A percentile compares a stretch with the other conserved stretches of the same genome.
phyloP scores from a whole-genome alignment of 2,888 invertebrate species.

The Ichneumoninae sp. region DNA sequence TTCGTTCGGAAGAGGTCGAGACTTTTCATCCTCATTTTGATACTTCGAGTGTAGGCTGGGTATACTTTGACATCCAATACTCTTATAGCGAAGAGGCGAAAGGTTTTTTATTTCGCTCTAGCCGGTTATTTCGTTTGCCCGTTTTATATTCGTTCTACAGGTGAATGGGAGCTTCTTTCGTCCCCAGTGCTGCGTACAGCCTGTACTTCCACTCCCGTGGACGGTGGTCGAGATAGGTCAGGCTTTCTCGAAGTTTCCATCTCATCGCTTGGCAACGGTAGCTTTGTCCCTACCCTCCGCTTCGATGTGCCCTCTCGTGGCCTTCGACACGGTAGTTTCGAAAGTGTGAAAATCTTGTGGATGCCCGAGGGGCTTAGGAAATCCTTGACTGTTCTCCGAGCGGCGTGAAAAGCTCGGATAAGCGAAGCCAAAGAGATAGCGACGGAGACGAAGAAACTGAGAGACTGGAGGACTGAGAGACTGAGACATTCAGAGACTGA shows the following conservation, averaged over 20 bases:
- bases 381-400: constrained; percentile 11
- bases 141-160: constrained; percentile 4
- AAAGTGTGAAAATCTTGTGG: constrained; percentile 46
- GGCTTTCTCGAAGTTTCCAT: constrained; percentile 2
- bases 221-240: constrained; percentile 7
- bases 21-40: background rate
- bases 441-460: background rate
- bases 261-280: background rate
- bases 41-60: background rate
- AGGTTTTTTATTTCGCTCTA: background rate
- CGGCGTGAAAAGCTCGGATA: constrained; percentile 32
- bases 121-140: background rate
- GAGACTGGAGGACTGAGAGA: too few species aligned
- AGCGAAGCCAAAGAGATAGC: background rate
- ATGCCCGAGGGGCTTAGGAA: constrained; percentile 24
- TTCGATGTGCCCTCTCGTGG: constrained; percentile 14
- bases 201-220: background rate
- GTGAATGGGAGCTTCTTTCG: constrained; percentile 1
- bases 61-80: background rate
- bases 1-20: background rate
- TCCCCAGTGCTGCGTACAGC: background rate
- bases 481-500: background rate
- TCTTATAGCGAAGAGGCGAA: background rate
- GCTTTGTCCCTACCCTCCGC: background rate
- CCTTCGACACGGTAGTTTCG: constrained; percentile 1